Conservation (phyloP, 2,797 vertebrate genomes). For the Neostethus bicornis region DNA sequence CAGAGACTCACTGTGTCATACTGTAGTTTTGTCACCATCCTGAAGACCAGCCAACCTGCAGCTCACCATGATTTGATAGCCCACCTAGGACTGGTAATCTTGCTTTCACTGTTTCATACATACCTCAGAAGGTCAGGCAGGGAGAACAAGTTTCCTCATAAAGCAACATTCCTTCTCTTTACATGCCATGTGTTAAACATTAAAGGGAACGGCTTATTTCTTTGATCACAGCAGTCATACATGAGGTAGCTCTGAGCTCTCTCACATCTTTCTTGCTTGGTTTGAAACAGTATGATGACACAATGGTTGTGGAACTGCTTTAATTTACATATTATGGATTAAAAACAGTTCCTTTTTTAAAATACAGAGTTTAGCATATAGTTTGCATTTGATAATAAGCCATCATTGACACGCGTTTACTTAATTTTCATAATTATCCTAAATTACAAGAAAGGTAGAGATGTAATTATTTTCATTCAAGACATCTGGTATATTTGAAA, state of each 20-base stretch:
- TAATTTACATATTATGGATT: too few species aligned
- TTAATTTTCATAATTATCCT: too few species aligned
- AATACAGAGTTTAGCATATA: too few species aligned
- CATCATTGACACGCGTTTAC: too few species aligned
- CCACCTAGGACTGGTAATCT: conserved; percentile 35
- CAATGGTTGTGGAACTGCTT: not conserved
- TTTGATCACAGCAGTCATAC: conserved; percentile 63
- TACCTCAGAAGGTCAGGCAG: conserved; percentile 20
- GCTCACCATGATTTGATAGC: conserved; percentile 41
- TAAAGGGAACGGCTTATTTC: conserved; percentile 37
- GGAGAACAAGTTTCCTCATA: conserved; percentile 46
- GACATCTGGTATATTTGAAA: too few species aligned
- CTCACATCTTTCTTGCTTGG: conserved; percentile 14
- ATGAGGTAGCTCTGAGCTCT: conserved; percentile 31
- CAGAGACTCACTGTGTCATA: conserved; percentile 13
- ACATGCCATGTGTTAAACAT: conserved; percentile 53
- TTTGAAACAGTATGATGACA: not conserved
- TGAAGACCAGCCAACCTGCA: conserved; percentile 15
- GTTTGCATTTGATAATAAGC: too few species aligned
- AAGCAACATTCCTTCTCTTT: conserved; percentile 59
- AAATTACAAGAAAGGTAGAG: too few species aligned
- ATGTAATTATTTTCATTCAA: too few species aligned
- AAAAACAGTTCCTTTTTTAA: too few species aligned
- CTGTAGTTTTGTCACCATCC: conserved; percentile 32
- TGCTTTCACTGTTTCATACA: conserved; percentile 50